A percentile compares a stretch with the other conserved stretches of the same genome.
Conservation (phyloP, 2,113 vertebrate genomes). For the Sterrhoptilus dennistouni region DNA sequence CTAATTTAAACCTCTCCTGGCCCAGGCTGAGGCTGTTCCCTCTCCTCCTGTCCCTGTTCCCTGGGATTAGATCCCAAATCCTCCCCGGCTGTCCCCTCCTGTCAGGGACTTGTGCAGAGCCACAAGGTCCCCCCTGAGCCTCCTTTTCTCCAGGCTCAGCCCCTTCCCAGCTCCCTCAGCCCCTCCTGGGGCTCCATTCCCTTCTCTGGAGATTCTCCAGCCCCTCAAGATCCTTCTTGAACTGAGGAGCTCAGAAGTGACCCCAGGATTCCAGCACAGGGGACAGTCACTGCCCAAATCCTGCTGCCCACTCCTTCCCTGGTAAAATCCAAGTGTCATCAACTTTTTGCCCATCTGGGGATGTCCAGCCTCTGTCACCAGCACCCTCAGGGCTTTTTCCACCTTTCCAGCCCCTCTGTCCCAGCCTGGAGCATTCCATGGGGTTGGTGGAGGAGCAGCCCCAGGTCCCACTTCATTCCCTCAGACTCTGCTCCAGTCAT, state of each 20-base stretch:
- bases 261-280: neutral
- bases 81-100: neutral
- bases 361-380: neutral
- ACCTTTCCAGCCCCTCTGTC: neutral
- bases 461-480: neutral
- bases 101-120: neutral
- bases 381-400: neutral
- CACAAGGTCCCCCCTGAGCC: neutral
- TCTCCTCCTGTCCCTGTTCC: neutral
- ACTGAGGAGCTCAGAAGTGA: neutral
- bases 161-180: neutral
- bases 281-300: neutral
- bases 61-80: neutral
- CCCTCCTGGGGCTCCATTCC: neutral
- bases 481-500: rapidly evolving
- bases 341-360: neutral
- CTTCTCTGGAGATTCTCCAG: neutral
- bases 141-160: neutral
- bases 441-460: neutral
- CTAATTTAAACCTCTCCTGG: rapidly evolving
- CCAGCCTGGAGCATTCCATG: neutral
- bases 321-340: neutral
- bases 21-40: neutral
- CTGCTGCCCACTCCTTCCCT: neutral
- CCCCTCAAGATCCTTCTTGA: neutral